A percentile compares a stretch with the other conserved stretches of the same genome.
These are phyloP conservation scores for Chaunax sp. DNA, from an alignment of 2,797 vertebrate genomes.

Conservation along the genomic window DNA sequence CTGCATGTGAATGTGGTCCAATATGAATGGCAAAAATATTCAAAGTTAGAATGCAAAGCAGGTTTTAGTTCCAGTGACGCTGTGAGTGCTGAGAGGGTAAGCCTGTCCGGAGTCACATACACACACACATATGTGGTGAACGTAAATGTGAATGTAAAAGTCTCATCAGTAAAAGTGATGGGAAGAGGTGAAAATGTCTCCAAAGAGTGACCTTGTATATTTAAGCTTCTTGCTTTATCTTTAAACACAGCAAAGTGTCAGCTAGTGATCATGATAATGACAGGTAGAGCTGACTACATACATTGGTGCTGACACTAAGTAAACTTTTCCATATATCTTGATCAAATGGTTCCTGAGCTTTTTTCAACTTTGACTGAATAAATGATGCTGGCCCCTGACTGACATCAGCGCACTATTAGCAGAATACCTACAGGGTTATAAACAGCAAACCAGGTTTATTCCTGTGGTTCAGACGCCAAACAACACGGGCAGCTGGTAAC, in stretches of 20 bases:
- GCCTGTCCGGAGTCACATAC: constrained; percentile 26
- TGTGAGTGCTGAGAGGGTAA: neutral
- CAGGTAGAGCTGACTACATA: neutral
- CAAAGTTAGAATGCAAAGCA: constrained; percentile 58
- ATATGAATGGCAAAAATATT: constrained; percentile 13
- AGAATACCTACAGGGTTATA: no score
- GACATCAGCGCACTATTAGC: no score
- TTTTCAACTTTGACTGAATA: no score
- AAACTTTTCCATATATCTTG: no score
- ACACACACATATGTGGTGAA: neutral
- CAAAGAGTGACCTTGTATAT: constrained; percentile 10
- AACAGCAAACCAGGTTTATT: no score
- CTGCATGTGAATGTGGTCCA: neutral
- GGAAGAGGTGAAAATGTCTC: constrained; percentile 13
- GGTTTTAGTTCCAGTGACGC: neutral
- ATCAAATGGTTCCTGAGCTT: no score
- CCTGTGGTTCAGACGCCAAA: no score
- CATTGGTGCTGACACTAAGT: neutral
- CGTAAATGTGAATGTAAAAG: neutral
- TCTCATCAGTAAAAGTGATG: constrained; percentile 1
- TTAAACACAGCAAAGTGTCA: neutral
- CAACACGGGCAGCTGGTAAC: no score
- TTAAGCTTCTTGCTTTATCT: neutral
- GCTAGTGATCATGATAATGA: neutral
- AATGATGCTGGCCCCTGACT: no score